Base-by-base conservation (phyloP, 2,797 vertebrate species). In the Aldrovandia affinis region DNA sequence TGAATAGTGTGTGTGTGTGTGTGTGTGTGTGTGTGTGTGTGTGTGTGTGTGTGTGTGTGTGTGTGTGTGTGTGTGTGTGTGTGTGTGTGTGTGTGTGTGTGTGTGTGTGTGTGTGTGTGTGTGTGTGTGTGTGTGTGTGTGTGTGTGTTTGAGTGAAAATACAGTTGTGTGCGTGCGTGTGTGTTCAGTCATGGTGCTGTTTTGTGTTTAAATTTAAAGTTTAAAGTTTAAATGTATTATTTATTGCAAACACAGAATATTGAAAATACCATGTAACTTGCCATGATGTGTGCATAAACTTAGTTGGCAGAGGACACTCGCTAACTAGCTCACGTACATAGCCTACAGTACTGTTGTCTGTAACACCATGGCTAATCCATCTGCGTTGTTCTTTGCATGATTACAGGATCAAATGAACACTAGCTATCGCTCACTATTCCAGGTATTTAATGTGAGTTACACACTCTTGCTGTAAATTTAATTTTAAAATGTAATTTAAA, bases 1-100 rank as follows among this genome's bases (percentile, higher is more conserved):
- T 90, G 89, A 81, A 86, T 86, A 55, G 84, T 63, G 83, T 89
- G 89, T 89, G 84, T 86, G 83, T 87, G 86, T 50, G 39, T 28
- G 28, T 78, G 82, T 50, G 39, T 54, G 14, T 30, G 33, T 54
- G 59, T 52, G 10, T 8, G 28, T 20, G 84, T 89, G 89, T 89
- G 84, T 86, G 83, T 87, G 86, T 50, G 39, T 50, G 83, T 59
- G 84, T 88, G 88, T 89, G 84, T 86, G 83, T 87, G 86, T 68
- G 52, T 77, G 12, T 78, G 82, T 50, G 39, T 54, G 14, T 28
- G 14, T 36, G 83, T 83, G 75, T 22, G 44, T 39, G 44, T 77
- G 57, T 68, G 61, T 59, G 50, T 28, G 55, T 39, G 84, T 89
- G 89, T 89, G 84, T 63, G 83, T 89, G 89, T 89, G 84, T 86